Percentiles rank a stretch among this genome's conserved stretches.
Evolutionary conservation across 2,888 invertebrate genomes (phyloP).

Genomic region (Agriopis leucophaearia): DNA sequence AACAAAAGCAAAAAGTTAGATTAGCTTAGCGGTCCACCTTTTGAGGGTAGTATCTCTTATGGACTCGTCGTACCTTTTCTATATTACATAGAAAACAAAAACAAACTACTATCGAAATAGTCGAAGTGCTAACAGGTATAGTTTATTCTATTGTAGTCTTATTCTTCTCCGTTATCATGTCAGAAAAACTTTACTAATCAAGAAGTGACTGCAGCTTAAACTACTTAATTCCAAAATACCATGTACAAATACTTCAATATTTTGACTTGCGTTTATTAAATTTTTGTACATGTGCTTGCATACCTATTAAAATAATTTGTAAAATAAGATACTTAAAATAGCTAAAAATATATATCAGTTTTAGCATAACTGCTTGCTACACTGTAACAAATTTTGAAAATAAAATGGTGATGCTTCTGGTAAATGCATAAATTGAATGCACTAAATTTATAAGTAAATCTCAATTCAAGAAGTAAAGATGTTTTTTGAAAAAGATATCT

Average conservation of each 20-base stretch:
- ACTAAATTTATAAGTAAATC: too few relatives aligned
- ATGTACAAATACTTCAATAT: neutral
- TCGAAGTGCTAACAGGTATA: too few relatives aligned
- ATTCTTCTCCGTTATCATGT: neutral
- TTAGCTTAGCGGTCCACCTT: conserved; percentile 37
- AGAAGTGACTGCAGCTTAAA: neutral
- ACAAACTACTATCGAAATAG: neutral
- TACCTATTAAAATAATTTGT: too few relatives aligned
- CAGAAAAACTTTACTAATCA: neutral
- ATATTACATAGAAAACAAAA: neutral
- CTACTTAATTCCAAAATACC: neutral
- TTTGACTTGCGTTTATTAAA: too few relatives aligned
- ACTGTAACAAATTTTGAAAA: too few relatives aligned
- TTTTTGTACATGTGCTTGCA: too few relatives aligned
- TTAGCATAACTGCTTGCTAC: too few relatives aligned
- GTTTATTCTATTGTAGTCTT: neutral
- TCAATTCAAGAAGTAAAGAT: neutral
- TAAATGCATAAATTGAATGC: too few relatives aligned
- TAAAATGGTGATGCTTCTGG: too few relatives aligned
- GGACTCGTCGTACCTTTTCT: neutral
- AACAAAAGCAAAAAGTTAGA: conserved; percentile 68
- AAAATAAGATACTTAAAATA: too few relatives aligned
- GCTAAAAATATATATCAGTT: too few relatives aligned
- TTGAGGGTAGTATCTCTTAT: conserved; percentile 21
- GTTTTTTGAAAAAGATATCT: too few relatives aligned